These are phyloP conservation scores for Distichodus sexfasciatus DNA, from an alignment of 2,797 vertebrate species.

Conservation along the genomic window DNA sequence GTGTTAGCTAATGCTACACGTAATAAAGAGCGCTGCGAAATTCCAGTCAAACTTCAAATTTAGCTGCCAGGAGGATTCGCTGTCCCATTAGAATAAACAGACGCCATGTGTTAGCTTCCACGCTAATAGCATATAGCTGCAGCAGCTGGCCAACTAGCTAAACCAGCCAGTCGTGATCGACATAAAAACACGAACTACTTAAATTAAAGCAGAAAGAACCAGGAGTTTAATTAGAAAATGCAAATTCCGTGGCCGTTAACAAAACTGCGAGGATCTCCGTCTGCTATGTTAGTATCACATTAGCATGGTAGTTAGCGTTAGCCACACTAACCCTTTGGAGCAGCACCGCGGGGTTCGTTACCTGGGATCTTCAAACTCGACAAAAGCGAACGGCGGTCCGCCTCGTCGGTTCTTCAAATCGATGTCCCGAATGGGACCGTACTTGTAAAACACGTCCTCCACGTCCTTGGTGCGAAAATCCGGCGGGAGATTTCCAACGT, in stretches of 20 bases:
- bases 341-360: constrained; percentile 45
- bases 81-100: too few relatives aligned
- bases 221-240: too few relatives aligned
- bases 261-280: too few relatives aligned
- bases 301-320: neutral
- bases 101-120: neutral
- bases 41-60: too few relatives aligned
- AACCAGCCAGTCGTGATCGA: constrained; percentile 21
- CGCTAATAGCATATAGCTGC: neutral
- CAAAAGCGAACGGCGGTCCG: constrained; percentile 86
- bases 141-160: neutral
- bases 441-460: constrained; percentile 91
- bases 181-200: too few relatives aligned
- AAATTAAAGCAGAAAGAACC: too few relatives aligned
- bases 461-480: constrained; percentile 90
- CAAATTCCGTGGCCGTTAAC: too few relatives aligned
- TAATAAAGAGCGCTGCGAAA: neutral
- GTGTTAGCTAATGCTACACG: neutral
- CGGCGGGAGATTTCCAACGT: constrained; percentile 87
- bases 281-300: neutral
- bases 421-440: constrained; percentile 88
- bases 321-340: neutral
- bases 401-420: constrained; percentile 89
- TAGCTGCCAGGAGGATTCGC: too few relatives aligned
- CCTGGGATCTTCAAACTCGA: constrained; percentile 83